Evolutionary conservation across 2,888 invertebrate species (phyloP), one percentile per base, ranked within the genome.

Genomic region (Dermolepida albohirtum): DNA sequence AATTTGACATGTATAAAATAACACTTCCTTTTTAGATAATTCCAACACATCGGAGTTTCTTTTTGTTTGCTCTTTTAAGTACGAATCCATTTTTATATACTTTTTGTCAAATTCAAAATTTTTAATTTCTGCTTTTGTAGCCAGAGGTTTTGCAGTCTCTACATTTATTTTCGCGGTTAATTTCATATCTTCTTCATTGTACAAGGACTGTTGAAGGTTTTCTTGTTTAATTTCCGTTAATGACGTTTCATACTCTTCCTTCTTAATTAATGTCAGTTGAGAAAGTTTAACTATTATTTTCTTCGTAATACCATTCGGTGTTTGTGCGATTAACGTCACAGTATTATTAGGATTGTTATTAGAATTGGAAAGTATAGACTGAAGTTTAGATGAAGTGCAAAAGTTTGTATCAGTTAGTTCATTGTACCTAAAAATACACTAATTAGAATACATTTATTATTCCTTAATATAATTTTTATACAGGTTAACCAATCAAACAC

Each of bases 21-120:
- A n/a, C n/a, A n/a, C n/a, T n/a, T n/a, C 22, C 2, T 10, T 14
- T 17, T 39, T 14, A 22, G 16, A 7, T 34, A 6, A 6, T 8
- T 34, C 34, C 34, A 34, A 34, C 6, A 10, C 10, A 34, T 34
- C 34, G 6, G 34, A 34, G 10, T 47, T 41, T 7, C 50, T 51
- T n/a, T 49, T 39, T 16, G 57, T 55, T 14, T 59, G 47, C 6
- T 51, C 64, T 41, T 64, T 64, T 2, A 41, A 14, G 17, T 34
- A 27, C 0, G 29, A 11, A 44, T 64, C 64, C 6, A 52, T 12
- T 7, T 52, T 29, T 4, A 54, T 27, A 14, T 64, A 64, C 22
- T 54, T 64, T 14, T 29, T 43, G n/a, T 64, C 43, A 40, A 52
- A 64, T 34, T 64, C 54, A 43, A 64, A 54, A 29, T 64, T 64